phyloP scores from a whole-genome alignment of 1,140 invertebrate genomes.

The Apis dorsata region DNA sequence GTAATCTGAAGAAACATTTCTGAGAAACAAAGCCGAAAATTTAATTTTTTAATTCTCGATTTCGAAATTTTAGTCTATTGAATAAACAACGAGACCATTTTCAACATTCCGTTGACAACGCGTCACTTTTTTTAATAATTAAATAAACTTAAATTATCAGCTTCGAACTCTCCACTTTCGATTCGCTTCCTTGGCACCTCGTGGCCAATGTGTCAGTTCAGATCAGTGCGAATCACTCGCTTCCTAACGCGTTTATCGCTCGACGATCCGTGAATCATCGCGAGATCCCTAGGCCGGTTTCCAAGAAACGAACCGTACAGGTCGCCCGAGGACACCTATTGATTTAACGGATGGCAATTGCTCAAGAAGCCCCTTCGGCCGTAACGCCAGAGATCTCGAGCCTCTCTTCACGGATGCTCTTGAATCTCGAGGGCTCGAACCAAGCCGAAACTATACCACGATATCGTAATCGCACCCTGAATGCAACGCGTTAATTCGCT shows the following conservation, averaged over 20 bases:
- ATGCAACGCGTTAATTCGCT: not conserved
- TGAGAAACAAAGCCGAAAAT: no score
- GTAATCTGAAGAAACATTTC: no score
- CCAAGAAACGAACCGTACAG: constrained; percentile 19
- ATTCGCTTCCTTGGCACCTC: no score
- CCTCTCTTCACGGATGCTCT: constrained; percentile 33
- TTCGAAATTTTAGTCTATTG: no score
- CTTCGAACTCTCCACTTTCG: no score
- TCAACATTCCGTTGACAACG: no score
- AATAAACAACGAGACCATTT: no score
- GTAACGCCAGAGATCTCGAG: constrained; percentile 40
- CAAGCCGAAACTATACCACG: constrained; percentile 8
- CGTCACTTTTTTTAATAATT: not conserved
- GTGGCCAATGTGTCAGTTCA: not conserved
- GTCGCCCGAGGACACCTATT: constrained; percentile 56
- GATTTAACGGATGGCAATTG: constrained; percentile 60
- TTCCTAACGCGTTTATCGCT: not conserved
- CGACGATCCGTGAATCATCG: not conserved
- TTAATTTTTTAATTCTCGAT: no score
- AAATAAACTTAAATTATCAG: no score
- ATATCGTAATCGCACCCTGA: not conserved
- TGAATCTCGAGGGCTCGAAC: constrained; percentile 31
- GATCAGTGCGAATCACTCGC: not conserved
- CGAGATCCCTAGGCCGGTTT: constrained; percentile 16
- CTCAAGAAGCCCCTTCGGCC: constrained; percentile 34